phyloP scores from a whole-genome alignment of 2,797 vertebrate species.

The Staurois parvus region DNA sequence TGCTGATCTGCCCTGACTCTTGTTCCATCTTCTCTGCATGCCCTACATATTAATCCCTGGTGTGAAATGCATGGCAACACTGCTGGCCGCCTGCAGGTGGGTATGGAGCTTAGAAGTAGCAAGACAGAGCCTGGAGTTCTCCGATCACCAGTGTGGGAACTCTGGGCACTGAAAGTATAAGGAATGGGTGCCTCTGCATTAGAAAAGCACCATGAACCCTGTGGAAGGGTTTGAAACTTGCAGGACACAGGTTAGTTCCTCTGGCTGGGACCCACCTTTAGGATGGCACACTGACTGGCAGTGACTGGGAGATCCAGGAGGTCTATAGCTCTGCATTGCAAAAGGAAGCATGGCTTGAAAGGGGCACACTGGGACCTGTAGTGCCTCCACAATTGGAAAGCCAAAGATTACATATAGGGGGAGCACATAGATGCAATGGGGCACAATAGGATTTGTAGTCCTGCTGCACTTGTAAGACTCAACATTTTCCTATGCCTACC shows the following conservation, averaged over 20 bases:
- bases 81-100: too few species aligned
- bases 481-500: not conserved
- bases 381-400: too few species aligned
- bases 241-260: constrained; percentile 34
- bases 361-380: too few species aligned
- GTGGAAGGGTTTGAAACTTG: not conserved
- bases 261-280: not conserved
- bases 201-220: constrained; percentile 8
- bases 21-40: too few species aligned
- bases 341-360: too few species aligned
- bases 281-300: not conserved
- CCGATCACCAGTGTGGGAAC: not conserved
- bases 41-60: too few species aligned
- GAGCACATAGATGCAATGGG: too few species aligned
- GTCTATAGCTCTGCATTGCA: too few species aligned
- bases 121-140: constrained; percentile 9
- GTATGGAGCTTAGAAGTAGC: constrained; percentile 30
- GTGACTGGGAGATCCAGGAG: too few species aligned
- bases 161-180: constrained; percentile 6
- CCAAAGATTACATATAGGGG: too few species aligned
- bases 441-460: not conserved
- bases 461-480: not conserved
- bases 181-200: not conserved
- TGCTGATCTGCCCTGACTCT: too few species aligned
- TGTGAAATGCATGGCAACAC: too few species aligned